These are phyloP conservation scores for Alviniconcha strummeri DNA, from an alignment of 2,888 invertebrate species.

Conservation along the genomic window DNA sequence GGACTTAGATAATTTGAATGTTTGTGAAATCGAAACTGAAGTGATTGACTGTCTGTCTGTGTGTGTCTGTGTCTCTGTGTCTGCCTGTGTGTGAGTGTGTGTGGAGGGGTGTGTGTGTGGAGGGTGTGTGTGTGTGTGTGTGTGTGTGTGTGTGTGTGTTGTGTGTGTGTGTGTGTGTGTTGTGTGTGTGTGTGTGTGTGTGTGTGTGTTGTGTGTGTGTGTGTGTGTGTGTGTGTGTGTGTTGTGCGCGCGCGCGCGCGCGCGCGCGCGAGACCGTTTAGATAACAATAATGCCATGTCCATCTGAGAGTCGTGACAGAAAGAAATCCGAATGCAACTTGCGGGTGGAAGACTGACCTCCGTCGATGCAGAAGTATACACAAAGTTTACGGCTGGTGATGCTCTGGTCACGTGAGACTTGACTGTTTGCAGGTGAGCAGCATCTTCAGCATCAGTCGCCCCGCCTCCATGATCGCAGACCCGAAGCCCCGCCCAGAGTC, in stretches of 20 bases:
- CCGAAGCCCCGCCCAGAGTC: conserved; percentile 25
- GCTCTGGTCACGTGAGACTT: too few species aligned
- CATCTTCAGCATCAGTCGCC: conserved; percentile 41
- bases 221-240: background rate
- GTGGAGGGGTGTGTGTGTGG: background rate
- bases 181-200: background rate
- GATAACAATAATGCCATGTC: too few species aligned
- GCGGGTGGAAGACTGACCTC: too few species aligned
- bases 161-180: conserved; percentile 7
- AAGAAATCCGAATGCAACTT: too few species aligned
- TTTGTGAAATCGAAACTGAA: background rate
- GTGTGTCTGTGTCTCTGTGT: background rate
- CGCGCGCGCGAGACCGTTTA: too few species aligned
- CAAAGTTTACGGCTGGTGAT: too few species aligned
- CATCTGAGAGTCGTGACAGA: too few species aligned
- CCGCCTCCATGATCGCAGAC: conserved; percentile 28
- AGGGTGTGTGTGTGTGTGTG: background rate
- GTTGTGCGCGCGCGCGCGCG: background rate
- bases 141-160: background rate
- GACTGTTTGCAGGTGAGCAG: conserved; percentile 36
- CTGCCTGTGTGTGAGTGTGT: background rate
- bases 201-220: background rate
- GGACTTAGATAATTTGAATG: too few species aligned
- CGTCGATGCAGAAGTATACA: too few species aligned
- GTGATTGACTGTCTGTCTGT: background rate